Evolutionary conservation across 2,888 invertebrate species (phyloP).

Genomic region (Brenthis daphne): DNA sequence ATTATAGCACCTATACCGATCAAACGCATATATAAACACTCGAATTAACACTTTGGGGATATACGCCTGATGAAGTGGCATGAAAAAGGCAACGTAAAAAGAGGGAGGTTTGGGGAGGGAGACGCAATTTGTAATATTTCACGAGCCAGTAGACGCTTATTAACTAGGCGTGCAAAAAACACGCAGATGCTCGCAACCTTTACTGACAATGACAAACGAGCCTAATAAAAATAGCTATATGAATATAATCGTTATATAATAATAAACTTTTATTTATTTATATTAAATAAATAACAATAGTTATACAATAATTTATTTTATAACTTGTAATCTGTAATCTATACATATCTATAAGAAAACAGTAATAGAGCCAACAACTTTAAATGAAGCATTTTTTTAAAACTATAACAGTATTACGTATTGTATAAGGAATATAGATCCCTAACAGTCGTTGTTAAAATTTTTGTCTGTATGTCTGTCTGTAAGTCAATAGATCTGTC

Average conservation of each 20-base stretch:
- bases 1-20: constrained; percentile 25
- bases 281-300: background rate
- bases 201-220: constrained; percentile 32
- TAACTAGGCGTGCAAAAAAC: constrained; percentile 80
- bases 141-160: constrained; percentile 82
- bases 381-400: too few species aligned
- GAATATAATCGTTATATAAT: constrained; percentile 4
- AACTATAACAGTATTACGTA: too few species aligned
- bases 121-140: constrained; percentile 82
- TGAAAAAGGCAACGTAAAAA: constrained; percentile 70
- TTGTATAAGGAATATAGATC: too few species aligned
- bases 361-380: too few species aligned
- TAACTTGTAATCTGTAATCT: too few species aligned
- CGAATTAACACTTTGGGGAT: constrained; percentile 63
- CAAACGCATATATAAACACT: constrained; percentile 48
- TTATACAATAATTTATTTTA: too few species aligned
- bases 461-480: too few species aligned
- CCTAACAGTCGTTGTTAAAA: too few species aligned
- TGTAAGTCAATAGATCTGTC: too few species aligned
- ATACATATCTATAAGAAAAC: too few species aligned
- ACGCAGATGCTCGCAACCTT: constrained; percentile 57
- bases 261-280: background rate
- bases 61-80: constrained; percentile 57
- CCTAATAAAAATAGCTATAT: constrained; percentile 23
- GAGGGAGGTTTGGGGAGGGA: constrained; percentile 56